phyloP scores from a whole-genome alignment of 2,113 vertebrate species.

The Ochotona curzoniae region DNA sequence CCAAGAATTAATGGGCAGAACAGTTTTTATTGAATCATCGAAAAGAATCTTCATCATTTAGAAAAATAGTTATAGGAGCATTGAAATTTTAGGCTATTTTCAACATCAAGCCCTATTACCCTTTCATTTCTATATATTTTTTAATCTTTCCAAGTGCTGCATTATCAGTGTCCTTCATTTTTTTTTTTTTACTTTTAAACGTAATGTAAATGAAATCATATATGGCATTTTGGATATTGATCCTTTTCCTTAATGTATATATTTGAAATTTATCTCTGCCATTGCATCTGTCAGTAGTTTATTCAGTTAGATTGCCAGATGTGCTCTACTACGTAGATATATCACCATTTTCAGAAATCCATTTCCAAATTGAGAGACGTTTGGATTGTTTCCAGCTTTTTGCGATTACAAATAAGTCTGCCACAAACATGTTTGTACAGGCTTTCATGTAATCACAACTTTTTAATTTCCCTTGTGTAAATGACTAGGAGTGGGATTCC shows the following conservation, averaged over 20 bases:
- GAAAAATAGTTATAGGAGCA: neutral
- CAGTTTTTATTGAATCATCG: neutral
- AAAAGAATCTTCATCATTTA: constrained; percentile 8
- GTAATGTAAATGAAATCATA: neutral
- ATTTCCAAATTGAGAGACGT: neutral
- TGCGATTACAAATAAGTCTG: neutral
- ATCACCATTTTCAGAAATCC: neutral
- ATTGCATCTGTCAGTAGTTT: neutral
- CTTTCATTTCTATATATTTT: neutral
- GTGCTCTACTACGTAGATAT: neutral
- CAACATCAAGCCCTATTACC: neutral
- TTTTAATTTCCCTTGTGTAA: neutral
- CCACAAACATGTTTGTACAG: neutral
- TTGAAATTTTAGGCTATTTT: neutral
- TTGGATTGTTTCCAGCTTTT: neutral
- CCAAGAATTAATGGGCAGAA: neutral
- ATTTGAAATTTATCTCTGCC: neutral
- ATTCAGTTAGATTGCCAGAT: neutral
- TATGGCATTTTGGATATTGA: neutral
- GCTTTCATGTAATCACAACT: neutral
- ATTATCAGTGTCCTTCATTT: neutral
- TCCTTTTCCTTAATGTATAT: neutral
- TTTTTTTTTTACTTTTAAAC: neutral
- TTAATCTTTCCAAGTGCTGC: neutral
- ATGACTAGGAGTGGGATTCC: neutral